Conservation (phyloP, 2,888 invertebrate species). For the Schizaphis graminum region DNA sequence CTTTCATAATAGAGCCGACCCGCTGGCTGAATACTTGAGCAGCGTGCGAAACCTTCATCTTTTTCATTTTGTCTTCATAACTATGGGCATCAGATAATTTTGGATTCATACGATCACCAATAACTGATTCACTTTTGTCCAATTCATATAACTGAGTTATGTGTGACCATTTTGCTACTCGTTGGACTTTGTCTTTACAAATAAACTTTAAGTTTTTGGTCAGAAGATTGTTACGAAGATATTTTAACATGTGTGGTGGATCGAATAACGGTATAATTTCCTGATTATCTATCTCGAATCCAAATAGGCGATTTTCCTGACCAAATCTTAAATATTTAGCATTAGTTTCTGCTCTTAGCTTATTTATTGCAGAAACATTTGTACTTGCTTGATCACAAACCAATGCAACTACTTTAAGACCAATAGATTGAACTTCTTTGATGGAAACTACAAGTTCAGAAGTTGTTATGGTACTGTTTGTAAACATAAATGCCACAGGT, state of each 20-base stretch:
- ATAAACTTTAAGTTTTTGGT: neutral
- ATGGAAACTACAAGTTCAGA: neutral
- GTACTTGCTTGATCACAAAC: conserved; percentile 44
- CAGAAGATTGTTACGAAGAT: conserved; percentile 46
- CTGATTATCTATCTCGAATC: conserved; percentile 30
- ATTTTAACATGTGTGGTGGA: conserved; percentile 42
- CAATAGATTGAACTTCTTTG: conserved; percentile 38
- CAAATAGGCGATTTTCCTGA: neutral
- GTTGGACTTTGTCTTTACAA: too few species aligned
- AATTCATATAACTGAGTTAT: conserved; percentile 20
- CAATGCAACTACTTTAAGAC: conserved; percentile 26
- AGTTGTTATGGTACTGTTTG: conserved; percentile 18
- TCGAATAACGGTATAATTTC: conserved; percentile 45
- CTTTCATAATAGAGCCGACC: conserved; percentile 25
- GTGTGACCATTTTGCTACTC: conserved; percentile 18
- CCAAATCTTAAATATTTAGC: neutral
- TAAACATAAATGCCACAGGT: conserved; percentile 35
- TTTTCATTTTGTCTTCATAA: too few species aligned
- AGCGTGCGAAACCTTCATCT: too few species aligned
- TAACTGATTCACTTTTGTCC: neutral
- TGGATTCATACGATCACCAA: conserved; percentile 18
- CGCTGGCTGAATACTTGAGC: too few species aligned
- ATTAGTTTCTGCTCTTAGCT: conserved; percentile 23
- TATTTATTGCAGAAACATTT: conserved; percentile 63
- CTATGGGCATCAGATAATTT: conserved; percentile 36